Evolutionary conservation across 2,888 invertebrate species (phyloP).

Genomic region (Cetonia aurata): DNA sequence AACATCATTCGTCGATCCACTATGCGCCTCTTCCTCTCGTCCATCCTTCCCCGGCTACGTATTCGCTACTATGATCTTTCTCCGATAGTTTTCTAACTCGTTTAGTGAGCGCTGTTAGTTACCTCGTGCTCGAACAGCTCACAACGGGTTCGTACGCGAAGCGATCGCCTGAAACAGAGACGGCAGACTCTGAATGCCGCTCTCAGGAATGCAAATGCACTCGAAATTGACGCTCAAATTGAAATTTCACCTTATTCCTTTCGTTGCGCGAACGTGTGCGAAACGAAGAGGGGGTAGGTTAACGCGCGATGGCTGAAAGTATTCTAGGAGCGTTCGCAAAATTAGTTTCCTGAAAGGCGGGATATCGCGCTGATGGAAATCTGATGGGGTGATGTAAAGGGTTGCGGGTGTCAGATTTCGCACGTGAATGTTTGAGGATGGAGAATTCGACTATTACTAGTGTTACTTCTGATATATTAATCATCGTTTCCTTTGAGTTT

Average conservation of each 20-base stretch:
- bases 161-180: constrained; percentile 3
- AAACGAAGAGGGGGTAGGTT: no score
- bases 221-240: constrained; percentile 30
- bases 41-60: not conserved
- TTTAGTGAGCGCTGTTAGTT: constrained; percentile 1
- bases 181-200: not conserved
- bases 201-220: constrained; percentile 27
- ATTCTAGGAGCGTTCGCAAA: no score
- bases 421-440: no score
- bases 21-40: not conserved
- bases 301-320: no score
- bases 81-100: constrained; percentile 35
- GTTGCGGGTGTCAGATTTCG: no score
- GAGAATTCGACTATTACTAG: no score
- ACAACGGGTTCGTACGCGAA: not conserved
- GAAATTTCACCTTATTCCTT: constrained; percentile 7
- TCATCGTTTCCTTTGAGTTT: no score
- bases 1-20: constrained; percentile 10
- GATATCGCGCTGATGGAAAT: no score
- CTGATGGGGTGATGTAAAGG: no score
- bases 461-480: no score
- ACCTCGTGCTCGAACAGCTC: constrained; percentile 9
- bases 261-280: not conserved
- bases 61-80: constrained; percentile 16
- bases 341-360: no score